Conservation (phyloP, 53 echinoderm and acorn worm species). For the Apostichopus leukothele region DNA sequence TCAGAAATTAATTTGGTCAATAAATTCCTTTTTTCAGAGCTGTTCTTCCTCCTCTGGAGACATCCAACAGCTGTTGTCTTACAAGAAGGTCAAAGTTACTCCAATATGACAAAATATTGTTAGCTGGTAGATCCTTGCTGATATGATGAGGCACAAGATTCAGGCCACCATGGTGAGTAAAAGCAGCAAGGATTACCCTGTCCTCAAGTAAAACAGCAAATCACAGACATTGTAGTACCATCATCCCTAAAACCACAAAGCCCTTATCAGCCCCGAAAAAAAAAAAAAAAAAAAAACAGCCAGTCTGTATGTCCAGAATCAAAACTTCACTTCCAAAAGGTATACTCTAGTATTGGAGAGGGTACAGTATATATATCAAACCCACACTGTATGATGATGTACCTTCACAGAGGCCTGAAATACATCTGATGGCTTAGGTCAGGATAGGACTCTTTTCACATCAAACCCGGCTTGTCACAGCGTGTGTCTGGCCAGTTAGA, state of each 20-base stretch:
- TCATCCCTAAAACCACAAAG: too few relatives aligned
- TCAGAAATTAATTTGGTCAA: too few relatives aligned
- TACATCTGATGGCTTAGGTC: not conserved
- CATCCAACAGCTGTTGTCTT: not conserved
- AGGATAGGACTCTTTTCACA: not conserved
- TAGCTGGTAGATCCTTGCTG: not conserved
- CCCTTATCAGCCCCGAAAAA: too few relatives aligned
- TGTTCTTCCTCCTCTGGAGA: not conserved
- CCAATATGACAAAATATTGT: conserved; percentile 5
- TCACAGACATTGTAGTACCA: too few relatives aligned
- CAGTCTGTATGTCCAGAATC: too few relatives aligned
- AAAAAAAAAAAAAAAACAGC: too few relatives aligned
- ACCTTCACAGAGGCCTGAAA: not conserved
- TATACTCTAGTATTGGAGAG: not conserved
- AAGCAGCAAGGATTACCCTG: too few relatives aligned
- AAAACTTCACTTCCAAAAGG: too few relatives aligned
- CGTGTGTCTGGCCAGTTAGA: conserved; percentile 38
- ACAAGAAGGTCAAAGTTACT: not conserved
- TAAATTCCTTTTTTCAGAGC: too few relatives aligned
- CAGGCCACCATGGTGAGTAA: not conserved
- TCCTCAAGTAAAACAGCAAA: too few relatives aligned
- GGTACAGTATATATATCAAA: not conserved
- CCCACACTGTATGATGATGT: not conserved
- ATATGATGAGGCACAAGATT: not conserved
- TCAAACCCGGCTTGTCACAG: conserved; percentile 11